A percentile compares a stretch with the other conserved stretches of the same genome.
Conservation (phyloP, 35 echinoderm and acorn worm species). For the Holothuria glaberrima region DNA sequence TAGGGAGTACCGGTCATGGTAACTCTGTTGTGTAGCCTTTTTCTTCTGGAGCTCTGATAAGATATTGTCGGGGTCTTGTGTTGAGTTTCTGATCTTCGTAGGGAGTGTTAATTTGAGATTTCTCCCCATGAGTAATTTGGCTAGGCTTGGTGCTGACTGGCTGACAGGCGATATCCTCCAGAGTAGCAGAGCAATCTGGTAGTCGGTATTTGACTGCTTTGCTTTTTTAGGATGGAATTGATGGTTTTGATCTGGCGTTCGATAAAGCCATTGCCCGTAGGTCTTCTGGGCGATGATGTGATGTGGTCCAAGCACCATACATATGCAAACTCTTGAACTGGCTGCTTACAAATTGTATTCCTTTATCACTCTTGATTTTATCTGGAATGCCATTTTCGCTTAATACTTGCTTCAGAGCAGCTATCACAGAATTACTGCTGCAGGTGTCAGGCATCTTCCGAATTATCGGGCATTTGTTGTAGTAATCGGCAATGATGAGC, state of each 20-base stretch:
- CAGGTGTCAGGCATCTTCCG: background rate
- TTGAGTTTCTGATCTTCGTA: background rate
- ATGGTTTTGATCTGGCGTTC: conserved; percentile 28
- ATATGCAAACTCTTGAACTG: conserved; percentile 17
- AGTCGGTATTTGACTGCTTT: background rate
- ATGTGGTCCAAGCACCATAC: conserved; percentile 51
- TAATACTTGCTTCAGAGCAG: conserved; percentile 33
- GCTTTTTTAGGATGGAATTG: conserved; percentile 44
- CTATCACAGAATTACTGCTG: conserved; percentile 17
- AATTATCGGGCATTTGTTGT: conserved; percentile 28
- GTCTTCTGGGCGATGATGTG: conserved; percentile 46
- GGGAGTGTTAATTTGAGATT: background rate
- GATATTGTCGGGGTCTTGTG: background rate
- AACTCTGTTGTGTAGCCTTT: background rate
- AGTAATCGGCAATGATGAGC: conserved; percentile 50
- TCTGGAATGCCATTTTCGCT: conserved; percentile 53
- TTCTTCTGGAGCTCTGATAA: background rate
- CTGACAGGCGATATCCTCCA: conserved; percentile 28
- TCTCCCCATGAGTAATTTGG: conserved; percentile 7
- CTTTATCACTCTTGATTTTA: conserved; percentile 35
- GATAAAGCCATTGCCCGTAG: conserved; percentile 40
- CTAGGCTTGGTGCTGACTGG: background rate
- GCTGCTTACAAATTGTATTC: conserved; percentile 50
- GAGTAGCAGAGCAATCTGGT: background rate
- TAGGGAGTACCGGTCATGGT: background rate